Conservation (phyloP, 2,797 vertebrate species). For the Falco columbarius region DNA sequence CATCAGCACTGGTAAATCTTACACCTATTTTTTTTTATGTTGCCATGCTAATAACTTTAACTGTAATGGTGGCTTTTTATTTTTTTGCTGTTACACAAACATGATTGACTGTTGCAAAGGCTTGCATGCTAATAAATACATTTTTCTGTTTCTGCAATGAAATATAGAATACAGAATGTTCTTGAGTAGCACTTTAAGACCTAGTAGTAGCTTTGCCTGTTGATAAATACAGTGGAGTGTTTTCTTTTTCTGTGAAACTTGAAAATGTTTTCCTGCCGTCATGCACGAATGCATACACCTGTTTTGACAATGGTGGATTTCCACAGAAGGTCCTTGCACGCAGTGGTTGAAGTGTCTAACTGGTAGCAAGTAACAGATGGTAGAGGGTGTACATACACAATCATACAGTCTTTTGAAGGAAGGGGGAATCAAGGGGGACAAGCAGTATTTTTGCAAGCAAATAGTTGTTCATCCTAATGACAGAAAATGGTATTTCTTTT, state of each 20-base stretch:
- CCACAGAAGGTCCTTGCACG: not conserved
- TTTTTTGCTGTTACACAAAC: not conserved
- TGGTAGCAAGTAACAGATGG: not conserved
- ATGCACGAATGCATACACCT: too few relatives aligned
- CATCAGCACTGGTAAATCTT: slow-evolving; percentile 61
- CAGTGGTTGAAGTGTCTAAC: too few relatives aligned
- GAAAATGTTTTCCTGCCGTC: not conserved
- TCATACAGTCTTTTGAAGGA: rapidly evolving
- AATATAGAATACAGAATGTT: not conserved
- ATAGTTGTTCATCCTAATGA: not conserved
- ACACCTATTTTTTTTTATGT: not conserved
- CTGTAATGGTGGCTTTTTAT: not conserved
- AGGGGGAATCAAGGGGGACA: not conserved
- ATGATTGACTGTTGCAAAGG: not conserved
- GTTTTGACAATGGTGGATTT: not conserved
- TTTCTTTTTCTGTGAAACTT: not conserved
- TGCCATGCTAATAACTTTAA: not conserved
- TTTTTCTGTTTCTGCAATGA: not conserved
- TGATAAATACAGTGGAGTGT: not conserved
- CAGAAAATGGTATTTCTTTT: not conserved
- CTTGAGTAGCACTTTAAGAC: not conserved
- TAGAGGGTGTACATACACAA: too few relatives aligned
- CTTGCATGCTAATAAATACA: not conserved
- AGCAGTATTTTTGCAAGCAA: not conserved
- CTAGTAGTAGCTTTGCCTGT: not conserved